phyloP scores from a whole-genome alignment of 2,888 invertebrate species.

The Hirtodrosophila cameraria region DNA sequence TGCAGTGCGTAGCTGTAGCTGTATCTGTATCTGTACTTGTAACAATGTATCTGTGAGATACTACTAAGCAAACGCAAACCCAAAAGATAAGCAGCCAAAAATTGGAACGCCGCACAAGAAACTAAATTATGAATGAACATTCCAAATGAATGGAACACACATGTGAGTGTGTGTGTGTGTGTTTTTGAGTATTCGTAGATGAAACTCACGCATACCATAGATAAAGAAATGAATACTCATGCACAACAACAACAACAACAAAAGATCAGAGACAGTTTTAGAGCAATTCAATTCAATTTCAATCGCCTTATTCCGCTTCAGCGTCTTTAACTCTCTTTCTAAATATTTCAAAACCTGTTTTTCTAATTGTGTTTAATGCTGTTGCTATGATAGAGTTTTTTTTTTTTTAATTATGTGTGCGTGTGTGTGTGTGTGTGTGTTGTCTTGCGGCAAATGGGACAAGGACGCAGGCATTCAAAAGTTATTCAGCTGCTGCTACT shows the following conservation, averaged over 20 bases:
- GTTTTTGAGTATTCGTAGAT: conserved; percentile 13
- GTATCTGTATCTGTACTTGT: conserved; percentile 15
- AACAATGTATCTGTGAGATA: conserved; percentile 43
- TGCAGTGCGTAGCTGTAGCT: background rate
- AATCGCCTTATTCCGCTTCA: conserved; percentile 42
- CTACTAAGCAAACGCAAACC: conserved; percentile 19
- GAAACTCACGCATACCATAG: conserved; percentile 35
- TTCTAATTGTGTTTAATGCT: conserved; percentile 18
- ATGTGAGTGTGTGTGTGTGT: conserved; percentile 1
- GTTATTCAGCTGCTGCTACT: conserved; percentile 57
- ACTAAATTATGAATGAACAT: conserved; percentile 51
- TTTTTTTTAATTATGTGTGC: background rate
- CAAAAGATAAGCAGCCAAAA: conserved; percentile 39
- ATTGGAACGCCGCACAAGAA: conserved; percentile 37
- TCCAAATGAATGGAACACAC: conserved; percentile 36
- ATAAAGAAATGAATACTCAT: conserved; percentile 30
- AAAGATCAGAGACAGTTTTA: conserved; percentile 19
- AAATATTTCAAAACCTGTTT: conserved; percentile 47
- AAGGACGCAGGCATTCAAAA: conserved; percentile 52
- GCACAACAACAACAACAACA: conserved; percentile 22
- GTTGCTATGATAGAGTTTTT: conserved; percentile 25
- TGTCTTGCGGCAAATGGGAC: conserved; percentile 74
- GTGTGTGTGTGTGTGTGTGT: conserved; percentile 18
- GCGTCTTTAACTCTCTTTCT: conserved; percentile 21
- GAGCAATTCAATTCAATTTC: conserved; percentile 30